Percentiles rank a stretch among this genome's conserved stretches.
Evolutionary conservation across 1,140 invertebrate species (phyloP).

Genomic region (Lasaia peninsularis): DNA sequence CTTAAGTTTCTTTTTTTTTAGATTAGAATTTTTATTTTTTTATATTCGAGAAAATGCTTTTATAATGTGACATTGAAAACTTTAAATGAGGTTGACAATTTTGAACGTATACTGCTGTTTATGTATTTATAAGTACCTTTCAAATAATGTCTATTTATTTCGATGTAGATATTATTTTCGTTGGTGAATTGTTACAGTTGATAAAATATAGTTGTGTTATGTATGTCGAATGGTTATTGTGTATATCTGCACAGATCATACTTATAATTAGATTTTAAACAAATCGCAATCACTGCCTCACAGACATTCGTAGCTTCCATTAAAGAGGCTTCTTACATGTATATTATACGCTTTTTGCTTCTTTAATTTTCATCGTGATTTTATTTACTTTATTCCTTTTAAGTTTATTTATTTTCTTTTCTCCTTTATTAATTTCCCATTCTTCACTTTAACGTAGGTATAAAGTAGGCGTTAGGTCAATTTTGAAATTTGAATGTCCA

Average conservation of each 20-base stretch:
- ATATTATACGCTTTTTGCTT: constrained; percentile 70
- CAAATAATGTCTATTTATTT: constrained; percentile 1
- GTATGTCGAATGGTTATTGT: constrained; percentile 15
- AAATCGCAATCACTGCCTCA: constrained; percentile 74
- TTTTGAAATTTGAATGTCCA: constrained; percentile 9
- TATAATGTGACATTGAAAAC: no score
- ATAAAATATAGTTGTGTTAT: constrained; percentile 1
- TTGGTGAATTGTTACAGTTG: constrained; percentile 6
- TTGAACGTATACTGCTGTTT: no score
- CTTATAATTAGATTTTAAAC: constrained; percentile 31
- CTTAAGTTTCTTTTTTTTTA: no score
- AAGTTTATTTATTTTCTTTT: constrained; percentile 52
- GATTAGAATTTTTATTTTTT: no score
- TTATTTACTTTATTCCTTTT: constrained; percentile 43
- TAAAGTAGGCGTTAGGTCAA: neutral
- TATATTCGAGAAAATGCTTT: no score
- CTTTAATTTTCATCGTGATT: constrained; percentile 43
- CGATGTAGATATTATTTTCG: neutral
- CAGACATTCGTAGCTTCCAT: constrained; percentile 74
- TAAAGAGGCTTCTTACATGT: constrained; percentile 53
- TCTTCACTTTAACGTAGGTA: constrained; percentile 36
- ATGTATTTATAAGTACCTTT: no score
- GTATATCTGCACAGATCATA: constrained; percentile 12
- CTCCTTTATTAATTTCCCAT: constrained; percentile 50
- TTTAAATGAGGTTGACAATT: no score